These are phyloP conservation scores for Brachionus angularis DNA, from an alignment of 1,140 invertebrate species.

Conservation along the genomic window DNA sequence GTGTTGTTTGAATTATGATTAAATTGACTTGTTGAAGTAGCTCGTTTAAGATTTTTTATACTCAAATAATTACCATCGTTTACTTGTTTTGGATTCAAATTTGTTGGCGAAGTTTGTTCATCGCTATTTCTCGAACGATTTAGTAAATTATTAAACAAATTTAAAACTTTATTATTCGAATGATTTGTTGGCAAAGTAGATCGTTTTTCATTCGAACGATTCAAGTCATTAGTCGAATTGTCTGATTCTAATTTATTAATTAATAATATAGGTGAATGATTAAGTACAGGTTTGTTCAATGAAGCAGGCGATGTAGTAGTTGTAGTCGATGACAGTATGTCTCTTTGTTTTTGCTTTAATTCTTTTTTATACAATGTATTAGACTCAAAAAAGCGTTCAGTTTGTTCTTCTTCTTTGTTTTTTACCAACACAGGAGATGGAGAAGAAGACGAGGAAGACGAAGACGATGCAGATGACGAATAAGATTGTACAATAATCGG, in stretches of 20 bases:
- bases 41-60: conserved; percentile 33
- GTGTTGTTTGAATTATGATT: neutral
- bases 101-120: neutral
- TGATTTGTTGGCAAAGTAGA: conserved; percentile 10
- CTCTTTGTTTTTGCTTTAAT: conserved; percentile 36
- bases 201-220: conserved; percentile 5
- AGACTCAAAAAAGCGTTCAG: conserved; percentile 30
- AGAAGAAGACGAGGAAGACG: conserved; percentile 8
- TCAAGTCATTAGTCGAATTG: neutral
- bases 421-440: neutral
- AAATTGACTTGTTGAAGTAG: conserved; percentile 25
- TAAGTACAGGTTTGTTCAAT: no score
- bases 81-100: no score
- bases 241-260: no score
- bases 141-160: conserved; percentile 26
- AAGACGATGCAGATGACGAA: conserved; percentile 14
- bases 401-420: conserved; percentile 12
- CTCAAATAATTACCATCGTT: conserved; percentile 10
- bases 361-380: conserved; percentile 42
- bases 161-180: conserved; percentile 29
- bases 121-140: neutral
- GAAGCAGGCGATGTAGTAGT: neutral
- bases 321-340: conserved; percentile 7
- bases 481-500: neutral
- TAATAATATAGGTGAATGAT: no score